Base-by-base conservation (phyloP, 2,888 invertebrate genomes). In the Ennomos fuscantarius region DNA sequence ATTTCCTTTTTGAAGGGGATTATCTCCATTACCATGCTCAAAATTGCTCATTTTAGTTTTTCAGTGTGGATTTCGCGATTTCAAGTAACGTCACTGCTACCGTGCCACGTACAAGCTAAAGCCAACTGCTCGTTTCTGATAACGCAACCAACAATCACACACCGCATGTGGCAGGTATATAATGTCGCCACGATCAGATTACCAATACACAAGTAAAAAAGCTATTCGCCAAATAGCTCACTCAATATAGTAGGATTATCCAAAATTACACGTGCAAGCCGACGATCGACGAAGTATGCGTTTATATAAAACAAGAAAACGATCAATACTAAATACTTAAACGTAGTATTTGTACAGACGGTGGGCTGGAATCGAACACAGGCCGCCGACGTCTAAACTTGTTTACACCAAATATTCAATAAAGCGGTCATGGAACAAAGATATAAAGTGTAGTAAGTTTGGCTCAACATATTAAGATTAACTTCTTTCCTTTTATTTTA, bases 51-150 rank as follows among this genome's bases (percentile, higher is more conserved):
- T 81, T 66, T 39, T 52, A 31, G 41, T 44, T 60, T 59, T 63
- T 49, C 53, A 68, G 35, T 12, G 9, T 46, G 34, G 34, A 42
- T 36, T 36, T 49, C 15, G 32, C 15, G 10, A 24, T 41, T 39
- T 47, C 31, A 42, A 51, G 3, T 65, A 63, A 76, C 80, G 82
- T 85, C 82, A 88, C 73, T 74, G 87, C 89, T 87, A 89, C 89
- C 87, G 73, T 76, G 89, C 91, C 91, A 90, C 90, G 90, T 90
- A 86, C 77, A 15, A 51, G 66, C 72, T 65, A 78, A 72, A 71
- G 78, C 79, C 78, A 77, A 82, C 79, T 78, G 77, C 70, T 73
- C 70, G 75, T 69, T 69, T 65, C 69, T 84, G 86, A 87, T 89
- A 89, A 86, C 80, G 75, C 72, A 63, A 57, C 62, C 62, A 63